Percentiles rank a stretch among this genome's conserved stretches.
phyloP scores from a whole-genome alignment of 2,797 vertebrate species.

The Sebastes wilsoni region DNA sequence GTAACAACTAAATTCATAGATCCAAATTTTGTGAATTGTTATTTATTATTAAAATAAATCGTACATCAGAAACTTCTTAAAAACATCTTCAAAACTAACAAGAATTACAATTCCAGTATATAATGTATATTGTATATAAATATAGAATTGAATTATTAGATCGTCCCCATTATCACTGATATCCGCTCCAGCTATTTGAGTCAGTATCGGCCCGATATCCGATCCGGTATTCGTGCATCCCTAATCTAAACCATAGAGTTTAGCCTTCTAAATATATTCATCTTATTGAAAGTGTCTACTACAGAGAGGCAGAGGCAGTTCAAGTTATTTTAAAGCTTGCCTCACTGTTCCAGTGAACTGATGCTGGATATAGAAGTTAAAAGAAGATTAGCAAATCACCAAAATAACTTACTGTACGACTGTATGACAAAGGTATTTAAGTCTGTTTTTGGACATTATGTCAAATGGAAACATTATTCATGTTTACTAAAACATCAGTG shows the following conservation, averaged over 20 bases:
- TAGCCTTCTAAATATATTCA: not conserved
- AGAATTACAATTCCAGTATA: too few relatives aligned
- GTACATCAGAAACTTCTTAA: too few relatives aligned
- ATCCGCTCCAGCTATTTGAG: too few relatives aligned
- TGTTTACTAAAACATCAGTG: not conserved
- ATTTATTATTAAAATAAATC: too few relatives aligned
- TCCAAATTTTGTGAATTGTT: too few relatives aligned
- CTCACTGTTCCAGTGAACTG: slow-evolving; percentile 9
- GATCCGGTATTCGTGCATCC: too few relatives aligned
- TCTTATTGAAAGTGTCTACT: not conserved
- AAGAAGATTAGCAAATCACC: slow-evolving; percentile 1
- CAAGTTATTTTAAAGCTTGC: slow-evolving; percentile 16
- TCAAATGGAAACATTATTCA: not conserved
- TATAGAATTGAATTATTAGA: too few relatives aligned
- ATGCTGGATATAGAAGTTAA: not conserved
- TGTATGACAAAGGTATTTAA: not conserved
- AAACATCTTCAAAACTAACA: too few relatives aligned
- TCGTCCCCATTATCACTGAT: too few relatives aligned
- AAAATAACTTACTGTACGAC: not conserved
- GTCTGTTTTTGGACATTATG: not conserved
- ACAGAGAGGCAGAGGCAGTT: not conserved
- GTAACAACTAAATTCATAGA: too few relatives aligned
- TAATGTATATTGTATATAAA: too few relatives aligned
- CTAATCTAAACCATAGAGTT: not conserved
- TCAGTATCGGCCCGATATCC: too few relatives aligned